Percentiles rank a stretch among this genome's conserved stretches.
Conservation (phyloP, 2,113 vertebrate genomes). For the Coptodon bakossiorum region DNA sequence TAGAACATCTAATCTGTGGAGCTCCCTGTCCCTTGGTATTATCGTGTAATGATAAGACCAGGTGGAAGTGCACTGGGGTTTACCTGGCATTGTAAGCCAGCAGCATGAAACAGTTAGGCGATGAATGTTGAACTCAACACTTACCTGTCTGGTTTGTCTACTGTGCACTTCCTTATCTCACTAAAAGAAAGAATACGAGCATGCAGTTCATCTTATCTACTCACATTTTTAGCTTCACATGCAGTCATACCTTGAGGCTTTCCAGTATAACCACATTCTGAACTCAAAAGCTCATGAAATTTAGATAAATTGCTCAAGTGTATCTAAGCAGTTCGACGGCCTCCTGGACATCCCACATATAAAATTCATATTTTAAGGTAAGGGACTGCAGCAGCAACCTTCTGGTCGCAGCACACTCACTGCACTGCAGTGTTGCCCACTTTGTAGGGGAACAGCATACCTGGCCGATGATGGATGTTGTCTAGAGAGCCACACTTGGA, state of each 20-base stretch:
- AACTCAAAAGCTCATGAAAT: background rate
- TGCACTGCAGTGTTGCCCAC: background rate
- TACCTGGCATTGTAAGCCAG: background rate
- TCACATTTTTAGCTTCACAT: background rate
- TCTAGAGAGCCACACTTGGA: slow-evolving; percentile 97
- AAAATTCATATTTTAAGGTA: background rate
- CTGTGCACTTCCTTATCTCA: background rate
- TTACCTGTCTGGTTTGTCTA: background rate
- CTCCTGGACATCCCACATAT: background rate
- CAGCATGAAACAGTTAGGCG: background rate
- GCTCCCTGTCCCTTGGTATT: background rate
- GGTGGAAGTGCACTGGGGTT: background rate
- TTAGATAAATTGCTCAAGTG: background rate
- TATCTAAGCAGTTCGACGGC: background rate
- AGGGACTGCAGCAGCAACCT: background rate
- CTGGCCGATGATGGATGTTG: slow-evolving; percentile 97
- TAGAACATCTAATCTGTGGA: background rate
- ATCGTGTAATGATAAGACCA: background rate
- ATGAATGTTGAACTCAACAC: background rate
- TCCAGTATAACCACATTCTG: background rate
- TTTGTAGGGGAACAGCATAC: slow-evolving; percentile 52
- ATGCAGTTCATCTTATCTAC: background rate
- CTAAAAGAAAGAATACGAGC: background rate
- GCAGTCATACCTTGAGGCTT: background rate
- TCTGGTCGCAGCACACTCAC: background rate